Evolutionary conservation across 2,113 vertebrate genomes (phyloP).

Genomic region (Pachypanchax playfairii): DNA sequence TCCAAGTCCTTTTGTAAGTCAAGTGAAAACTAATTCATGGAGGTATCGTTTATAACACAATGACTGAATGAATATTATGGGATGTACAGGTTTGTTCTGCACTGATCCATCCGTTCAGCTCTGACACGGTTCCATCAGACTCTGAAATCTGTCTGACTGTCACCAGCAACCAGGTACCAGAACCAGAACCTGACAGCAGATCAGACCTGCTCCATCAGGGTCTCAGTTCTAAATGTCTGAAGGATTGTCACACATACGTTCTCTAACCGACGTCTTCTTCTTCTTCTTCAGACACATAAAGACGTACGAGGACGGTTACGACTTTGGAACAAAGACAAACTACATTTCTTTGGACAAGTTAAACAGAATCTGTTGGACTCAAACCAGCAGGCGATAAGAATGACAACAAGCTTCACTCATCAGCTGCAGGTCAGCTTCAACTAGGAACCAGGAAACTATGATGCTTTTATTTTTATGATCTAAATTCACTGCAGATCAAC

Average conservation of each 20-base stretch:
- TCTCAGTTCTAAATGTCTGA: too few relatives aligned
- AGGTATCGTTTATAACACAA: neutral
- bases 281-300: constrained; percentile 68
- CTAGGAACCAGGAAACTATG: neutral
- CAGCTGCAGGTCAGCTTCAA: constrained; percentile 79
- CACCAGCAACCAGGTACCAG: constrained; percentile 72
- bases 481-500: constrained; percentile 22
- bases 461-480: neutral
- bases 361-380: constrained; percentile 59
- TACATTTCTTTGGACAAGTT: constrained; percentile 76
- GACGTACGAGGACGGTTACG: constrained; percentile 76
- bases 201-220: too few relatives aligned
- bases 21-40: neutral
- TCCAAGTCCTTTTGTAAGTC: constrained; percentile 83
- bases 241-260: too few relatives aligned
- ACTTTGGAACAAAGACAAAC: constrained; percentile 72
- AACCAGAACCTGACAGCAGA: too few relatives aligned
- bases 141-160: constrained; percentile 80
- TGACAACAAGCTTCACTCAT: constrained; percentile 76
- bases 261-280: too few relatives aligned
- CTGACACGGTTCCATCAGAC: constrained; percentile 76
- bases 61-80: neutral
- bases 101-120: constrained; percentile 81
- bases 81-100: constrained; percentile 81
- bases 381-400: constrained; percentile 56